A percentile compares a stretch with the other conserved stretches of the same genome.
Conservation (phyloP, 2,113 vertebrate genomes). For the Holacanthus passer region DNA sequence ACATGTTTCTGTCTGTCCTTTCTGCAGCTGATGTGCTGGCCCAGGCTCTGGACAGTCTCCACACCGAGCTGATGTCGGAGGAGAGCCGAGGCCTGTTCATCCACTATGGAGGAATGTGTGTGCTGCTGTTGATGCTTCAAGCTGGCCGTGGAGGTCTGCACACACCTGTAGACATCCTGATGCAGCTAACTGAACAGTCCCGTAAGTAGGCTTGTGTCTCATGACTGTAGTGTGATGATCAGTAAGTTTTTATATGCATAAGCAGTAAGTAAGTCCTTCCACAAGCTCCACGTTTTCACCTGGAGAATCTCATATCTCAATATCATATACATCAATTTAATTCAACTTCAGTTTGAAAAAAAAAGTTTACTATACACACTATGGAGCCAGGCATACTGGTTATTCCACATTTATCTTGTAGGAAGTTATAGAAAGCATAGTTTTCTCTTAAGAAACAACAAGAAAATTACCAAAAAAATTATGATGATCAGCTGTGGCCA, state of each 20-base stretch:
- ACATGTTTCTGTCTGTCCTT: background rate
- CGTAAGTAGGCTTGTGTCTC: slow-evolving; percentile 74
- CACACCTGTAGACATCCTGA: slow-evolving; percentile 86
- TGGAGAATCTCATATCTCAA: too few species aligned
- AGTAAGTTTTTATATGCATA: background rate
- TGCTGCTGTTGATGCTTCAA: slow-evolving; percentile 84
- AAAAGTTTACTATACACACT: too few species aligned
- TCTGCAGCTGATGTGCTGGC: slow-evolving; percentile 87
- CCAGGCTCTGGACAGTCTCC: slow-evolving; percentile 87
- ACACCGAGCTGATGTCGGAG: slow-evolving; percentile 85
- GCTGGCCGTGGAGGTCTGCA: slow-evolving; percentile 84
- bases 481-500: background rate
- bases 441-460: background rate
- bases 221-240: background rate
- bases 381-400: too few species aligned
- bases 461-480: too few species aligned
- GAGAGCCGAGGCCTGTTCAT: slow-evolving; percentile 89
- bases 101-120: slow-evolving; percentile 85
- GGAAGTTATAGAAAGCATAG: background rate
- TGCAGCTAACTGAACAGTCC: slow-evolving; percentile 89
- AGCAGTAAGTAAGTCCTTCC: background rate
- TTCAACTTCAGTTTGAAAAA: background rate
- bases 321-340: background rate
- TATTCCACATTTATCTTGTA: background rate
- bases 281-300: background rate